phyloP scores from a whole-genome alignment of 92 coral and sea anemone genomes.

The Parazoanthus atlanticus region DNA sequence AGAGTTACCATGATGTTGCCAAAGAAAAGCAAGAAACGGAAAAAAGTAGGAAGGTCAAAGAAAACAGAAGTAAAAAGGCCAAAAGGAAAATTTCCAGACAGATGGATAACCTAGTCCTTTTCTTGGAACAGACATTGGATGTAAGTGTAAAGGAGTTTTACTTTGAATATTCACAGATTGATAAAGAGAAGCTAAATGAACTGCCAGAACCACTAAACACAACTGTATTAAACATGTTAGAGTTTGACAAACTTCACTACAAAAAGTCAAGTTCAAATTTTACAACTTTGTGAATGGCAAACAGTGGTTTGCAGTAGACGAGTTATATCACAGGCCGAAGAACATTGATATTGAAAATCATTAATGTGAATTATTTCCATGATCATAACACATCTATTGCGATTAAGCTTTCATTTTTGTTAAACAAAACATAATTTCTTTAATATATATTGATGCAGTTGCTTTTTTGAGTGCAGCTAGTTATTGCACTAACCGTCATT shows the following conservation, averaged over 20 bases:
- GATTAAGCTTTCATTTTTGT: neutral
- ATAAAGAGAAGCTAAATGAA: constrained; percentile 20
- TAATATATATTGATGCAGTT: neutral
- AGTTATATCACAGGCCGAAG: constrained; percentile 12
- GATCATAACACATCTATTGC: neutral
- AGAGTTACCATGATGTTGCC: constrained; percentile 23
- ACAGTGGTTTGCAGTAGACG: constrained; percentile 26
- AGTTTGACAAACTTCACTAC: constrained; percentile 11
- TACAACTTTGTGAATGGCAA: constrained; percentile 13
- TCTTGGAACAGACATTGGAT: constrained; percentile 20
- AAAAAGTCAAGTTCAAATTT: constrained; percentile 4
- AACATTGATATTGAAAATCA: neutral
- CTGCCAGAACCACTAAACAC: constrained; percentile 28
- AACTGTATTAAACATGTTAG: constrained; percentile 20
- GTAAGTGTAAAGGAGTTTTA: constrained; percentile 13
- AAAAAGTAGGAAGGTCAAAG: constrained; percentile 19
- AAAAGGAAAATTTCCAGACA: constrained; percentile 16
- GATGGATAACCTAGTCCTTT: constrained; percentile 15
- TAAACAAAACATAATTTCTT: neutral
- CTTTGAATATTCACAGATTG: constrained; percentile 22
- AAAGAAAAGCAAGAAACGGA: constrained; percentile 17
- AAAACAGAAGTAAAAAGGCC: constrained; percentile 23
- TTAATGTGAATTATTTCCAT: constrained; percentile 12
- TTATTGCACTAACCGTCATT: neutral
- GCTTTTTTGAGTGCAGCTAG: neutral